Base-by-base conservation (phyloP, 2,797 vertebrate genomes). In the Neosilurus hyrtlii region DNA sequence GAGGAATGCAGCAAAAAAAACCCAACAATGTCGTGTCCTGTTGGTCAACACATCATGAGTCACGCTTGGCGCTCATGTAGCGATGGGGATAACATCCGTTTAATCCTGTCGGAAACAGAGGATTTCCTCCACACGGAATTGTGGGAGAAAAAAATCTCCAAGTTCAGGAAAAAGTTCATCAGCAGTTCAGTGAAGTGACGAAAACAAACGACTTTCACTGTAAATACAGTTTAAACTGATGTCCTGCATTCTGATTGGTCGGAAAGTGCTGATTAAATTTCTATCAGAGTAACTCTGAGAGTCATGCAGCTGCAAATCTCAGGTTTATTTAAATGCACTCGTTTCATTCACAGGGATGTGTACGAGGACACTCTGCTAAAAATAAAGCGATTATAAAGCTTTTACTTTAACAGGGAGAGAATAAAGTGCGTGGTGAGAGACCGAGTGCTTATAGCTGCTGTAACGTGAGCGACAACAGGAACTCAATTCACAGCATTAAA, bases 11-110 rank as follows among this genome's bases (percentile, higher is more conserved):
- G 22, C 16, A 2, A 43, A 37, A 26, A 26, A 52, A 75, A 54
- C 63, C 54, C 37, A 52, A 11, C 22, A 49, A 62, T n/a, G 92
- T 92, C 92, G 12, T 20, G 26, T 54, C 51, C 49, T 49, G 61
- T 52, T 30, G 61, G 43, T 62, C 11, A 24, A 14, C 54, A 75
- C 54, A 30, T 54, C 71, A 9, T 10, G 43, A 8, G 3, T 1
- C 71, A 9, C n/a, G 24, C 24, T 56, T 9, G 5, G 24, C 10
- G 51, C 15, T 2, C 0, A 16, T 75, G 10, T 4, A 35, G 72
- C 10, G 0, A 6, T 15, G 5, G 10, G 54, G 35, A 75, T 59
- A 22, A 59, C 35, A 22, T 59, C 54, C 6, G 5, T 37, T 75
- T 22, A n/a, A 75, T 75, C 73, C 73, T 59, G 56, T 35, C 22